Evolutionary conservation across 2,888 invertebrate species (phyloP).

Genomic region (Heliconius erato): DNA sequence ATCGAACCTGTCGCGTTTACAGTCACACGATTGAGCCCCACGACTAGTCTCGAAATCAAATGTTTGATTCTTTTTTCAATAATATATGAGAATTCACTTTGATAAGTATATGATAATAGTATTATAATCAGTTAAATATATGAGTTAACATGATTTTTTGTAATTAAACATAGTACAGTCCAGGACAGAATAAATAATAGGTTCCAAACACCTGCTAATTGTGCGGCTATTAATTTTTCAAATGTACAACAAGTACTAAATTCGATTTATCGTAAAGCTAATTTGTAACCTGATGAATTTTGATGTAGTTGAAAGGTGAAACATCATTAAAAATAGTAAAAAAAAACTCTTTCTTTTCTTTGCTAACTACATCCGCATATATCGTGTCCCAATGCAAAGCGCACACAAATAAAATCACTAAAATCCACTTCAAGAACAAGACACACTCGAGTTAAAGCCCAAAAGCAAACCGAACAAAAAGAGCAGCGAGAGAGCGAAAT

Average conservation of each 20-base stretch:
- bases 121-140: constrained; percentile 24
- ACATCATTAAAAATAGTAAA: neutral
- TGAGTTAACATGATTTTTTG: constrained; percentile 29
- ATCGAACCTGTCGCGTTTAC: no score
- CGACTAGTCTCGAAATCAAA: no score
- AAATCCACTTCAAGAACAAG: constrained; percentile 11
- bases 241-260: constrained; percentile 46
- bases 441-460: constrained; percentile 54
- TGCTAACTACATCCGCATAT: neutral
- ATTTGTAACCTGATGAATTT: neutral
- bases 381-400: neutral
- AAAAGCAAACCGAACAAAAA: constrained; percentile 77
- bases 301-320: neutral
- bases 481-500: constrained; percentile 76
- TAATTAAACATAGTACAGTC: constrained; percentile 26
- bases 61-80: neutral
- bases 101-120: neutral
- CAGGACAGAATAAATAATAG: constrained; percentile 36
- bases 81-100: constrained; percentile 2
- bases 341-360: neutral
- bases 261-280: constrained; percentile 41
- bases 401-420: constrained; percentile 6
- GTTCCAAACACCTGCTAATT: constrained; percentile 46
- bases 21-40: no score
- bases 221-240: constrained; percentile 43